Evolutionary conservation across 2,888 invertebrate genomes (phyloP), one percentile per base, ranked within the genome.

Genomic region (Caenorhabditis plicata): DNA sequence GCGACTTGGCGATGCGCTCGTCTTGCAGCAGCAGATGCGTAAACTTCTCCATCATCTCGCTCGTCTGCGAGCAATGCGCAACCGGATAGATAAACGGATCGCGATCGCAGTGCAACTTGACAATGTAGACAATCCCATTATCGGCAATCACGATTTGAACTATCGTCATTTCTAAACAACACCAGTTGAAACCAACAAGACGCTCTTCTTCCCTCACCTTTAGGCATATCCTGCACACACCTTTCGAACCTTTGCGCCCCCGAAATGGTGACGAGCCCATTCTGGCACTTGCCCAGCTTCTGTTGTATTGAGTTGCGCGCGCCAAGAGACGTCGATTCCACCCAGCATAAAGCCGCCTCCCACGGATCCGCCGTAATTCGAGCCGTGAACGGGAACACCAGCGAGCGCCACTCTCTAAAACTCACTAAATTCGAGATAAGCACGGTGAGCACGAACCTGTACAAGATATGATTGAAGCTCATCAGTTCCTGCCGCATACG

Each of bases 311-410:
- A 42, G 25, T 56, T 56, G 3, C 62, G 47, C 3, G 52, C 31
- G n/a, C 62, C 62, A n/a, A 62, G 51, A 0, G 46, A 40, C 5
- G 65, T 58, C 4, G 65, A 63, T 38, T 69, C 69, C 5, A 58
- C 48, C 52, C 54, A 62, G 22, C 57, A 49, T 27, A 51, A 55
- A 3, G 61, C 69, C 1, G 55, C 27, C 25, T 48, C 35, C 61
- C 61, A 69, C 3, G 52, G 55, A 41, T 64, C 40, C 1, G 33
- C 19, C 0, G 57, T 48, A 7, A 35, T 52, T 27, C 58, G 31
- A 9, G 54, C 68, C n/a, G 62, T 20, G 31, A 62, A 68, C 2
- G 64, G 42, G 31, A 48, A 56, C 20, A 63, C 13, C 7, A 55
- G 47, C 26, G 43, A 46, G 0, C 68, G 42, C 68, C 68, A 68